These are phyloP conservation scores for Seladonia tumulorum DNA, from an alignment of 2,888 invertebrate genomes.

Conservation along the genomic window DNA sequence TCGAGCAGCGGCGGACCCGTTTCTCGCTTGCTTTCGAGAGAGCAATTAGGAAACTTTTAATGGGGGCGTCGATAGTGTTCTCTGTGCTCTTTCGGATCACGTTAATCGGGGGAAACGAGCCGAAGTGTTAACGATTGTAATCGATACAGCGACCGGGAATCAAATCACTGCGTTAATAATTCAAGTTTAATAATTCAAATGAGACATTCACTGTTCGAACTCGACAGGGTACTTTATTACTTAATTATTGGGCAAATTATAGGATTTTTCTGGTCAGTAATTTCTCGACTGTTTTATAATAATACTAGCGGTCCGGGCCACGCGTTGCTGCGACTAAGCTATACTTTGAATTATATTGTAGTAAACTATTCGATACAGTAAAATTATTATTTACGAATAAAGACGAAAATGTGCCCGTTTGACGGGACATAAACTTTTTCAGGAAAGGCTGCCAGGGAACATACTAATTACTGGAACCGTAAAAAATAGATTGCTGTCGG, in stretches of 20 bases:
- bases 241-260: no score
- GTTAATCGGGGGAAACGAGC: not conserved
- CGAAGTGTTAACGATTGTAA: not conserved
- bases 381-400: no score
- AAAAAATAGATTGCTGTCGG: not conserved
- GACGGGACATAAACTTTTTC: not conserved
- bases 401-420: no score
- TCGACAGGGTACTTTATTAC: not conserved
- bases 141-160: not conserved
- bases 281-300: no score
- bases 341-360: no score
- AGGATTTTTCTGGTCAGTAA: not conserved
- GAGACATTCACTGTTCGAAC: not conserved
- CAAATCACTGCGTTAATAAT: not conserved
- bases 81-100: not conserved
- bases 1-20: not conserved
- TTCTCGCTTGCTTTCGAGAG: not conserved
- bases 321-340: no score
- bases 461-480: not conserved
- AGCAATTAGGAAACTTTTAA: slow-evolving; percentile 7
- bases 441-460: not conserved
- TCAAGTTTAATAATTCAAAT: not conserved
- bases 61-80: not conserved
- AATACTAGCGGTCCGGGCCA: no score
- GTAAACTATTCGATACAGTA: no score